Evolutionary conservation across 2,888 invertebrate species (phyloP).

Genomic region (Polietes domitor): DNA sequence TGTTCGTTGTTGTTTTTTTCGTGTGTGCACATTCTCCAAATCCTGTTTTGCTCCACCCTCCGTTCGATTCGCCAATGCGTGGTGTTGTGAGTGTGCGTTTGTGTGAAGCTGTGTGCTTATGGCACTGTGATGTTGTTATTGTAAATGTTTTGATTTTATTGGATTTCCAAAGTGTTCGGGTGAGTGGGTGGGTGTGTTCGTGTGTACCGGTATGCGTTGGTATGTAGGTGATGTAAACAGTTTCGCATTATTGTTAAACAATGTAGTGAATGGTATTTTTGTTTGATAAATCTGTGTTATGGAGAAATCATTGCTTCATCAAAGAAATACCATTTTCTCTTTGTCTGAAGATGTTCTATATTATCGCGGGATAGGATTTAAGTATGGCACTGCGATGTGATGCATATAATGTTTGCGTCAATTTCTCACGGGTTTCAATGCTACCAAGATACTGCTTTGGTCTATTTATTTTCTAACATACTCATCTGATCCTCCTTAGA

Average conservation of each 20-base stretch:
- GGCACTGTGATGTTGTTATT: conserved; percentile 38
- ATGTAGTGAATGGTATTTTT: conserved; percentile 13
- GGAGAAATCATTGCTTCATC: background rate
- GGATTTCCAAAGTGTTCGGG: conserved; percentile 46
- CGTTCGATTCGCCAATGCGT: conserved; percentile 49
- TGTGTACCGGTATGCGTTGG: conserved; percentile 44
- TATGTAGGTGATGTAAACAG: conserved; percentile 19
- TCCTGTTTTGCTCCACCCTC: conserved; percentile 67
- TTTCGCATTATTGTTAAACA: conserved; percentile 6
- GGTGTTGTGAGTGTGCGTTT: too few species aligned
- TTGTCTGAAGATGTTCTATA: too few species aligned
- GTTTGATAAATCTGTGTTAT: background rate
- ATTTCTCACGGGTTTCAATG: too few species aligned
- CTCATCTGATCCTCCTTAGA: too few species aligned
- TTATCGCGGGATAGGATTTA: too few species aligned
- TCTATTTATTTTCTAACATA: too few species aligned
- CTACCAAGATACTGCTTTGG: too few species aligned
- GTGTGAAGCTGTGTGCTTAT: background rate
- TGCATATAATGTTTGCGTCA: too few species aligned
- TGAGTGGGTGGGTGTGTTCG: conserved; percentile 18
- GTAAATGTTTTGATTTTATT: conserved; percentile 64
- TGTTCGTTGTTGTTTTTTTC: conserved; percentile 3
- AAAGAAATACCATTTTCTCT: too few species aligned
- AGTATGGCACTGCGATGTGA: too few species aligned
- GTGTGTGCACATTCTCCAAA: conserved; percentile 38